Base-by-base conservation (phyloP, 53 echinoderm and acorn worm genomes). In the Antedon mediterranea region DNA sequence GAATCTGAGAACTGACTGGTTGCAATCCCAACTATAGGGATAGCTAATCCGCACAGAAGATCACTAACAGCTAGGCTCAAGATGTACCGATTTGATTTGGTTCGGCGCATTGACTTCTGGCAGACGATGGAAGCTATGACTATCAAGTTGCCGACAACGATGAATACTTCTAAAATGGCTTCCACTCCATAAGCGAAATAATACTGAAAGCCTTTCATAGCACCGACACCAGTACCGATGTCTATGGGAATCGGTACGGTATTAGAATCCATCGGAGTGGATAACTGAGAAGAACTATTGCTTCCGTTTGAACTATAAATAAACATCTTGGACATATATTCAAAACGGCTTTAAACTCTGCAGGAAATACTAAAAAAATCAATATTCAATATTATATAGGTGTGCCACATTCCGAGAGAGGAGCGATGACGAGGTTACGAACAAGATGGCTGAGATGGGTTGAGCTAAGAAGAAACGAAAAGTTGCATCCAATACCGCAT, bases 61-160 rank as follows among this genome's bases (percentile, higher is more conserved):
- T 82, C 82, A 32, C 82, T 82, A 0, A 82, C 32, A 28, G 82
- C 82, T 28, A 82, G 43, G 43, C 82, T 82, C 5, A 82, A 34
- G 33, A 82, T 82, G 75, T 82, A 82, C 43, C 75, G 42, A 71
- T 72, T 82, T 30, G 82, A 76, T 0, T 71, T 82, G 34, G 82
- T 82, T 14, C 82, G 75, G 11, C 37, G 37, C 37, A 37, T 37
- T 11, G 37, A 11, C 11, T 11, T 37, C 4, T 37, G 11, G 11
- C 37, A 37, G 9, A 34, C 71, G 28, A 82, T 82, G 0, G 82
- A 34, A 27, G 77, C 71, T 28, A 82, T 43, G 29, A 82, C 77
- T 32, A 82, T 29, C 29, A 82, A 11, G 34, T 82, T 82, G 33
- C 76, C 34, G 5, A 77, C 71, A 18, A 82, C 76, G 42, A 76